phyloP scores from a whole-genome alignment of 2,888 invertebrate genomes.

The Lagria hirta region DNA sequence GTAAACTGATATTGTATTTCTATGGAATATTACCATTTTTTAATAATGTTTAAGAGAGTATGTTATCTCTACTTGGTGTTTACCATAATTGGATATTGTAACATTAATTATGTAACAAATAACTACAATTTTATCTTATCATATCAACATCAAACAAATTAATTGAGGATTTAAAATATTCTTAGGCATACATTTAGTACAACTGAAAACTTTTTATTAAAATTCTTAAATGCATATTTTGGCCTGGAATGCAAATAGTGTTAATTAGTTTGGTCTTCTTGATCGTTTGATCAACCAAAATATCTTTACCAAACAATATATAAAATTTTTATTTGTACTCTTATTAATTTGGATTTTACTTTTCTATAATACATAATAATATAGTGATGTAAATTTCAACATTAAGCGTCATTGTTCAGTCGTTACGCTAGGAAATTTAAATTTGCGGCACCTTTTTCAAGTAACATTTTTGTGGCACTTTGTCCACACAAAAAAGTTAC shows the following conservation, averaged over 20 bases:
- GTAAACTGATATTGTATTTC: constrained; percentile 36
- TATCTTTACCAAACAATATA: constrained; percentile 5
- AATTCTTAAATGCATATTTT: background rate
- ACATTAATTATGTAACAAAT: constrained; percentile 11
- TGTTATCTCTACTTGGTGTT: constrained; percentile 29
- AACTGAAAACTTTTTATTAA: background rate
- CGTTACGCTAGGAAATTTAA: constrained; percentile 7
- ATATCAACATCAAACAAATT: constrained; percentile 6
- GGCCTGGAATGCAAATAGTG: background rate
- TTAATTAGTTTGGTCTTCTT: background rate
- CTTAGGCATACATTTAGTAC: background rate
- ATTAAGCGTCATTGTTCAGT: constrained; percentile 25
- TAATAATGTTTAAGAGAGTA: constrained; percentile 23
- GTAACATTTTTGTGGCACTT: constrained; percentile 1
- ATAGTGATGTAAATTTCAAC: constrained; percentile 16
- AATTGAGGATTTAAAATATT: background rate
- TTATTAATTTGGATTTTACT: constrained; percentile 18
- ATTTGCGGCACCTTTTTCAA: background rate
- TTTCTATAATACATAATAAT: constrained; percentile 8
- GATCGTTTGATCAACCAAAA: background rate
- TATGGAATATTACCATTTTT: constrained; percentile 27
- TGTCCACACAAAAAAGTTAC: too few species aligned
- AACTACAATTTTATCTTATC: constrained; percentile 4
- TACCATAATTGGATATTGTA: constrained; percentile 22
- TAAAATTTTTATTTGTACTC: constrained; percentile 19